Conservation (phyloP, 2,888 invertebrate species). For the Hemaris fuciformis region DNA sequence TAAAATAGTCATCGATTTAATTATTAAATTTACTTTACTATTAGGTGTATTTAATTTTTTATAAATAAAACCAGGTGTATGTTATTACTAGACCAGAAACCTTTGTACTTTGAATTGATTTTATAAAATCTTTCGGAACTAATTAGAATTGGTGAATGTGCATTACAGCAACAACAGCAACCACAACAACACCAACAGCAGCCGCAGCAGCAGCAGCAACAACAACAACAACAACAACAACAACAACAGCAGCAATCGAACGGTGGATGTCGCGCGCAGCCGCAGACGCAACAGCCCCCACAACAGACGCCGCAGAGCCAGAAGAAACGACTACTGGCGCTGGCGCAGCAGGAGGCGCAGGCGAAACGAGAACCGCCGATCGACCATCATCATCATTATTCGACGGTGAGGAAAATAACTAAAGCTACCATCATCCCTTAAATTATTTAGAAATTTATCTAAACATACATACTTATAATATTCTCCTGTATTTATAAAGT, state of each 20-base stretch:
- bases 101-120: too few species aligned
- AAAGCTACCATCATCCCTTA: too few species aligned
- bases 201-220: conserved; percentile 18
- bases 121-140: too few species aligned
- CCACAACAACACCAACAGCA: neutral
- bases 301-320: conserved; percentile 87
- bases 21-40: too few species aligned
- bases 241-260: conserved; percentile 28
- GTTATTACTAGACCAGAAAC: too few species aligned
- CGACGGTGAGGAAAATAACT: conserved; percentile 35
- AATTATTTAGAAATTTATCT: too few species aligned
- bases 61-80: too few species aligned
- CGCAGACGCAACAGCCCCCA: conserved; percentile 35
- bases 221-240: conserved; percentile 23
- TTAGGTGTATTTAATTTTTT: too few species aligned
- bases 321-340: conserved; percentile 93
- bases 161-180: neutral
- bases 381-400: conserved; percentile 75
- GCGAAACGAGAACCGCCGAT: conserved; percentile 76
- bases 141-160: neutral
- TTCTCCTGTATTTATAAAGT: too few species aligned
- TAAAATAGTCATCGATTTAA: too few species aligned
- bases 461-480: too few species aligned
- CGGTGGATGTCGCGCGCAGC: conserved; percentile 34
- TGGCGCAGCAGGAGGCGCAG: conserved; percentile 83